Conservation (phyloP, 2,888 invertebrate genomes). For the Athalia circularis region DNA sequence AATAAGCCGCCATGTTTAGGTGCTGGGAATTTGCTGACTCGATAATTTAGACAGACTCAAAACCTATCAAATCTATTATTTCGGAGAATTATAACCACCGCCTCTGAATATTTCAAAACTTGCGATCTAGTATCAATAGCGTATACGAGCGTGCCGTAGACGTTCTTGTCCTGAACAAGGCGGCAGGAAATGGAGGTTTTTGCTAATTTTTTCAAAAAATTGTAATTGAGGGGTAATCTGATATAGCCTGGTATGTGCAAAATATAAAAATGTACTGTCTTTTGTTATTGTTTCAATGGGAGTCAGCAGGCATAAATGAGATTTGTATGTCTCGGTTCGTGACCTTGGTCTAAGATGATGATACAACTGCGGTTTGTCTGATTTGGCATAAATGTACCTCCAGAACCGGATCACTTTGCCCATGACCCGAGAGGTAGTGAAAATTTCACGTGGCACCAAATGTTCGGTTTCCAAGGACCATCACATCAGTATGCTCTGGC, state of each 20-base stretch:
- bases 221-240: not conserved
- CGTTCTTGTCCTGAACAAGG: not conserved
- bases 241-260: not conserved
- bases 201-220: slow-evolving; percentile 8
- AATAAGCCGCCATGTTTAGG: slow-evolving; percentile 28
- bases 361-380: slow-evolving; percentile 2
- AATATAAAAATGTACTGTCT: not conserved
- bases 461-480: slow-evolving; percentile 11
- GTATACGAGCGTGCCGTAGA: slow-evolving; percentile 24
- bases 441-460: not conserved
- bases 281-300: not conserved
- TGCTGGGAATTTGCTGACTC: not conserved
- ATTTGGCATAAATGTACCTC: slow-evolving; percentile 13
- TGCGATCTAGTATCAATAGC: not conserved
- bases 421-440: not conserved
- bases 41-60: not conserved
- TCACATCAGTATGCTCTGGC: not conserved
- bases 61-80: slow-evolving; percentile 21
- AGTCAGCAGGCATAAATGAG: not conserved
- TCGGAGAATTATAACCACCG: not conserved
- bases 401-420: slow-evolving; percentile 21
- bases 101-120: not conserved
- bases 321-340: not conserved
- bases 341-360: not conserved
- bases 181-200: slow-evolving; percentile 3